Base-by-base conservation (phyloP, 1,140 invertebrate species). In the Diploscapter pachys region DNA sequence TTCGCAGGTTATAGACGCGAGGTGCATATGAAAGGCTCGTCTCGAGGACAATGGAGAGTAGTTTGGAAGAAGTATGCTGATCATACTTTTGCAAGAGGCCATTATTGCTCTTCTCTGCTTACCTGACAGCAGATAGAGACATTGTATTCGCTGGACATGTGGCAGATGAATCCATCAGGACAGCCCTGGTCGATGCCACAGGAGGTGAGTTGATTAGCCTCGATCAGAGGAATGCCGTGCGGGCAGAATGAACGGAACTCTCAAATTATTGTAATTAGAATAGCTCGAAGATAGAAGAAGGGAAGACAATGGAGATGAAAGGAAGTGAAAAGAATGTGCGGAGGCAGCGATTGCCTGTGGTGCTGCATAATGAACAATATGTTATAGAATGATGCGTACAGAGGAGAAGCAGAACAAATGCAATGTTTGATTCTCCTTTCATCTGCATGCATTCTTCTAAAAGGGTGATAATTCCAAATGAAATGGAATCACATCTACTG, bases 101-200 rank as follows among this genome's bases (percentile, higher is more conserved):
- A 11, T 59, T 2, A 59, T 59, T 59, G 13, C 0, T 4, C 65
- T 57, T 6, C n/a, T 0, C 0, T 9, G n/a, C 63, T 80, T 73
- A 75, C 71, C 78, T 84, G 82, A 63, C 83, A 85, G 61, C 83
- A 85, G 50, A 85, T 71, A 0, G 77, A 79, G 4, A 82, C 79
- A 31, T 80, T 78, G 61, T 69, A 77, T 64, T 85, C 81, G n/a
- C 68, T 64, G 72, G 75, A 81, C 80, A 85, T 78, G 72, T 85
- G 83, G 73, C 83, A 85, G 50, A 85, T 76, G 72, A 75, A 86
- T 5, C 84, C 83, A 6, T 73, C 72, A 5, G 75, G 78, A 71
- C 83, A 85, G n/a, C 77, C 76, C 68, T 84, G 82, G 48, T 83
- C 63, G 65, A 83, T 84, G 53, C 83, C 81, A 65, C 82, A 83